Evolutionary conservation across 1,140 invertebrate genomes (phyloP).

Genomic region (Danaus plexippus): DNA sequence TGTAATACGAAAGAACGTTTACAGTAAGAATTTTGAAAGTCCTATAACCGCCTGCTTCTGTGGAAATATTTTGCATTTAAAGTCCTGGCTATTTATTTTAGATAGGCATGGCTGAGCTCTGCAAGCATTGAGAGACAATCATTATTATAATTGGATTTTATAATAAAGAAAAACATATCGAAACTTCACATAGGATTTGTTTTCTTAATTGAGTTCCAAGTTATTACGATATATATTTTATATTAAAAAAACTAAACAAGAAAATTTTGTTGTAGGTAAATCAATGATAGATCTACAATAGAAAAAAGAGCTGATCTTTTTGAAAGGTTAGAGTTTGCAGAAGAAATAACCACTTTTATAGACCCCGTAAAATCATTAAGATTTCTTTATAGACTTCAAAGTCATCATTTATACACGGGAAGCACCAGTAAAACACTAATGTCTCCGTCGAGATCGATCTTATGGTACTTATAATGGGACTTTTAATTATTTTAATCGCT

Average conservation of each 20-base stretch:
- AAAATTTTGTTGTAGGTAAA: no score
- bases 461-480: slow-evolving; percentile 63
- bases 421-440: slow-evolving; percentile 54
- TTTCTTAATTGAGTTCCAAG: no score
- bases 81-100: background rate
- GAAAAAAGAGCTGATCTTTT: background rate
- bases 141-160: no score
- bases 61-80: no score
- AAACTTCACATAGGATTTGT: slow-evolving; percentile 4
- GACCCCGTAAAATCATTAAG: slow-evolving; percentile 12
- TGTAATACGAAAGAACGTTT: slow-evolving; percentile 50
- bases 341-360: no score
- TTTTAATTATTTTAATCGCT: slow-evolving; percentile 69
- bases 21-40: slow-evolving; percentile 27
- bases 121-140: no score
- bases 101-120: no score
- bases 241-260: no score
- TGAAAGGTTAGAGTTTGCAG: no score
- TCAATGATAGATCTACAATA: background rate
- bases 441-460: slow-evolving; percentile 61
- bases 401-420: slow-evolving; percentile 38
- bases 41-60: slow-evolving; percentile 18
- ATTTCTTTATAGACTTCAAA: slow-evolving; percentile 26
- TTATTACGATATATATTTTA: no score
- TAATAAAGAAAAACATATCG: background rate